Conservation (phyloP, 2,888 invertebrate genomes). For the Diploptera punctata region DNA sequence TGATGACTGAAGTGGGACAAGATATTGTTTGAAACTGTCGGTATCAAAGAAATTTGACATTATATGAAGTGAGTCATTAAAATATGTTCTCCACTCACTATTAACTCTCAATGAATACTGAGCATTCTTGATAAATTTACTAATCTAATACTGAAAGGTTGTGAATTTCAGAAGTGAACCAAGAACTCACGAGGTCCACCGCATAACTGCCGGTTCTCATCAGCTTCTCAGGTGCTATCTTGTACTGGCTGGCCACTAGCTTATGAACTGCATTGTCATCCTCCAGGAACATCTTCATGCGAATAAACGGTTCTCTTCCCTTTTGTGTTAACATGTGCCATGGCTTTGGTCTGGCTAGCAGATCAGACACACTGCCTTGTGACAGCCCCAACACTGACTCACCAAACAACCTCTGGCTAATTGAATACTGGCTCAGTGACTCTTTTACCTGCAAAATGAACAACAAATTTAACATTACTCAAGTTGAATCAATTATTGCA, state of each 20-base stretch:
- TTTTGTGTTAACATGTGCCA: slow-evolving; percentile 99
- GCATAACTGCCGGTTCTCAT: slow-evolving; percentile 96
- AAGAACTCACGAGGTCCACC: slow-evolving; percentile 77
- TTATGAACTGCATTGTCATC: slow-evolving; percentile 96
- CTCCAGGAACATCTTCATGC: slow-evolving; percentile 98
- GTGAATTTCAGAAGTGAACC: too few relatives aligned
- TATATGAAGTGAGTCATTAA: too few relatives aligned
- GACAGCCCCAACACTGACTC: slow-evolving; percentile 97
- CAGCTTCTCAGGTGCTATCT: slow-evolving; percentile 96
- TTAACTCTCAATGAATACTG: too few relatives aligned
- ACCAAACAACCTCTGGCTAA: slow-evolving; percentile 97
- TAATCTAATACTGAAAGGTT: too few relatives aligned
- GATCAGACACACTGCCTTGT: slow-evolving; percentile 97
- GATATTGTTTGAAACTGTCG: too few relatives aligned
- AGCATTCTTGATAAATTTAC: too few relatives aligned
- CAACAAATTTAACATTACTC: slow-evolving; percentile 25
- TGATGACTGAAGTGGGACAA: too few relatives aligned
- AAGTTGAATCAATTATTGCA: too few relatives aligned
- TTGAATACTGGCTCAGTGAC: slow-evolving; percentile 92
- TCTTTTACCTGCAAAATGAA: slow-evolving; percentile 75
- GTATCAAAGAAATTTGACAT: too few relatives aligned
- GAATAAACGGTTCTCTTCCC: slow-evolving; percentile 94
- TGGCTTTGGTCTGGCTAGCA: slow-evolving; percentile 96
- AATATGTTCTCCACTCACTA: too few relatives aligned
- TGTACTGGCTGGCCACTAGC: slow-evolving; percentile 95